Conservation (phyloP, 37 sponge, comb jelly and placozoan species). For the Spongilla lacustris region DNA sequence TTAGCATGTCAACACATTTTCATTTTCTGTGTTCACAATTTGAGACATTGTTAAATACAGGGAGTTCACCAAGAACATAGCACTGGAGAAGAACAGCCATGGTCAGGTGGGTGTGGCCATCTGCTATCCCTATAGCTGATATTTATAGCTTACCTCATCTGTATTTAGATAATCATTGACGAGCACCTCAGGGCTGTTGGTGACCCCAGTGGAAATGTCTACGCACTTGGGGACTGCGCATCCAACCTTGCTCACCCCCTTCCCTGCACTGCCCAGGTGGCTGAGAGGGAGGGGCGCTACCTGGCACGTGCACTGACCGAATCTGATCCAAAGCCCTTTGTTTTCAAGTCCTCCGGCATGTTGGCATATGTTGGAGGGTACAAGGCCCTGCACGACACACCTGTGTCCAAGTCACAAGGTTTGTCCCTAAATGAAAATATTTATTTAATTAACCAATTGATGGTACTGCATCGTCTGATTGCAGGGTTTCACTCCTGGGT, state of each 20-base stretch:
- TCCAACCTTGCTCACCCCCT: slow-evolving; percentile 27
- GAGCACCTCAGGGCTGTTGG: slow-evolving; percentile 32
- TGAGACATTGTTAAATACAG: slow-evolving; percentile 39
- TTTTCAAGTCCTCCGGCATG: slow-evolving; percentile 79
- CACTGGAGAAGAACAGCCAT: slow-evolving; percentile 59
- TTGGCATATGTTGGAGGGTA: slow-evolving; percentile 90
- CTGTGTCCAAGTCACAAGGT: slow-evolving; percentile 81
- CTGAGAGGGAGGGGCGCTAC: slow-evolving; percentile 85
- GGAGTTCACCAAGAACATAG: slow-evolving; percentile 47
- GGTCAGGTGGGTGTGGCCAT: slow-evolving; percentile 63
- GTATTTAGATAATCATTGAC: slow-evolving; percentile 75
- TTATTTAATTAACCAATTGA: too few species aligned
- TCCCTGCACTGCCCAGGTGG: slow-evolving; percentile 86
- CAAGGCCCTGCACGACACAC: slow-evolving; percentile 72
- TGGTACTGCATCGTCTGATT: not conserved
- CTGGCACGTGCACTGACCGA: slow-evolving; percentile 65
- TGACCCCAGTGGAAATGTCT: slow-evolving; percentile 48
- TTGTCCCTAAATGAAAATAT: not conserved
- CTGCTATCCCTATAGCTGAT: too few species aligned
- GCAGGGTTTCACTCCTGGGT: slow-evolving; percentile 86
- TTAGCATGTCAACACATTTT: too few species aligned
- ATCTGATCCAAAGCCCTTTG: slow-evolving; percentile 44
- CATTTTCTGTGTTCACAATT: too few species aligned
- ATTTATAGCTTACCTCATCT: not conserved
- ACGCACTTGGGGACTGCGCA: slow-evolving; percentile 92